Percentiles rank a stretch among this genome's conserved stretches.
Evolutionary conservation across 2,888 invertebrate genomes (phyloP).

Genomic region (Drosophila prolongata): DNA sequence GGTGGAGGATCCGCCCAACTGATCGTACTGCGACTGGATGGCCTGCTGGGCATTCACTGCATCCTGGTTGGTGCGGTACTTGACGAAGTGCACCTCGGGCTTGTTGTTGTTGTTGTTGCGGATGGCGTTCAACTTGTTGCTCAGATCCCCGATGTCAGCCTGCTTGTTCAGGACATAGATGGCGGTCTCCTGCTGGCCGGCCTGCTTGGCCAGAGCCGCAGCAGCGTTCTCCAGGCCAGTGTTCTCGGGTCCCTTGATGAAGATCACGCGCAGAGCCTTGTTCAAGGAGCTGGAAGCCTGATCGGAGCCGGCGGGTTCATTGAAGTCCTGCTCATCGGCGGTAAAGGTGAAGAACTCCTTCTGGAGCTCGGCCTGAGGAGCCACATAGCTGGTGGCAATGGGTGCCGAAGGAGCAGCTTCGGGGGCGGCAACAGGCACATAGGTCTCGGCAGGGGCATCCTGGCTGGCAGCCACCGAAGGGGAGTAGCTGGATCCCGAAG

Average conservation of each 20-base stretch:
- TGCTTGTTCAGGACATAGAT: too few relatives aligned
- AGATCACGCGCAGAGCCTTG: constrained; percentile 80
- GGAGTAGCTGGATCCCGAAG: constrained; percentile 33
- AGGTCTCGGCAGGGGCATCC: constrained; percentile 31
- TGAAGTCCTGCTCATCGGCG: constrained; percentile 78
- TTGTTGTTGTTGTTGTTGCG: constrained; percentile 68
- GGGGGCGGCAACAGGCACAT: constrained; percentile 10
- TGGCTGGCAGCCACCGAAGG: constrained; percentile 29
- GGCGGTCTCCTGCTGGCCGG: constrained; percentile 79
- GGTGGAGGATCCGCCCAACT: constrained; percentile 68
- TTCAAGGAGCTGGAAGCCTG: constrained; percentile 61
- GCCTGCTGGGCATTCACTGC: constrained; percentile 79
- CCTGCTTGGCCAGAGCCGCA: constrained; percentile 70
- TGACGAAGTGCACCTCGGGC: constrained; percentile 82
- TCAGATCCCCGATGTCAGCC: constrained; percentile 73
- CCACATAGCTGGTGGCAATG: constrained; percentile 38
- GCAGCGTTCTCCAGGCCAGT: constrained; percentile 78
- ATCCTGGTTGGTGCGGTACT: constrained; percentile 82
- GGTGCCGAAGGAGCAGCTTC: constrained; percentile 32
- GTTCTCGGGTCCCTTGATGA: constrained; percentile 83
- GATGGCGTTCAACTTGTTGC: constrained; percentile 71
- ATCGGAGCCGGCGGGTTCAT: constrained; percentile 61
- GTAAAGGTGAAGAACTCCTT: constrained; percentile 81
- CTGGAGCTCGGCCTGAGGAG: constrained; percentile 62
- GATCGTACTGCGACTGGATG: constrained; percentile 81